Percentiles rank a stretch among this genome's conserved stretches.
Conservation (phyloP, 1,140 invertebrate genomes). For the Drosophila lini region DNA sequence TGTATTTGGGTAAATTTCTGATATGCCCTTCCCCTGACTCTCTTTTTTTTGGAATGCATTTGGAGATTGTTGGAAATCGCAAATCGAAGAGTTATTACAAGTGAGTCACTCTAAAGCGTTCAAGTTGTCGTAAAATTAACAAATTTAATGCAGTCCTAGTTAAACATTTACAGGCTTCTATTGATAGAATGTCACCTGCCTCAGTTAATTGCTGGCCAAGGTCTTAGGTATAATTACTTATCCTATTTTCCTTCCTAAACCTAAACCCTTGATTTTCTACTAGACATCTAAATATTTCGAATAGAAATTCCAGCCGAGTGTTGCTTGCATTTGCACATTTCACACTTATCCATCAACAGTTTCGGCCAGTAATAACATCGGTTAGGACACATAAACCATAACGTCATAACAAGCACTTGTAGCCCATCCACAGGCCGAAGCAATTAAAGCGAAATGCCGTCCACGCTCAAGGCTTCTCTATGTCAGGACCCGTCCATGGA, state of each 20-base stretch:
- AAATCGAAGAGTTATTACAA: constrained; percentile 5
- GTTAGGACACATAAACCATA: constrained; percentile 35
- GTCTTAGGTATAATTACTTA: neutral
- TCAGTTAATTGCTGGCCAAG: neutral
- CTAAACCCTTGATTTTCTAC: neutral
- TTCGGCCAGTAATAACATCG: constrained; percentile 40
- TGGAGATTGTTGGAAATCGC: constrained; percentile 14
- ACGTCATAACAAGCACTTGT: constrained; percentile 33
- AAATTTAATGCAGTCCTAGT: neutral
- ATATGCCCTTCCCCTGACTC: neutral
- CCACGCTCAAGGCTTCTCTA: constrained; percentile 1
- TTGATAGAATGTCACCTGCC: neutral
- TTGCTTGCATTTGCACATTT: constrained; percentile 16
- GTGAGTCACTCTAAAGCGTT: neutral
- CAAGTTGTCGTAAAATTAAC: neutral
- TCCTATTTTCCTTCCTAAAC: neutral
- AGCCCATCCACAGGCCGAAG: constrained; percentile 28
- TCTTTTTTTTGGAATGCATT: constrained; percentile 13
- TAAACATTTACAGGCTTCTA: neutral
- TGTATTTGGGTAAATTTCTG: constrained; percentile 31
- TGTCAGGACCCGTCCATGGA: neutral
- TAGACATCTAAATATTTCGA: neutral
- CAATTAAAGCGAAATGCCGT: constrained; percentile 65
- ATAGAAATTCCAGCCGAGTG: neutral
- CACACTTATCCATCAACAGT: constrained; percentile 49